Conservation (phyloP, 2,888 invertebrate species). For the Ellobium chinense region DNA sequence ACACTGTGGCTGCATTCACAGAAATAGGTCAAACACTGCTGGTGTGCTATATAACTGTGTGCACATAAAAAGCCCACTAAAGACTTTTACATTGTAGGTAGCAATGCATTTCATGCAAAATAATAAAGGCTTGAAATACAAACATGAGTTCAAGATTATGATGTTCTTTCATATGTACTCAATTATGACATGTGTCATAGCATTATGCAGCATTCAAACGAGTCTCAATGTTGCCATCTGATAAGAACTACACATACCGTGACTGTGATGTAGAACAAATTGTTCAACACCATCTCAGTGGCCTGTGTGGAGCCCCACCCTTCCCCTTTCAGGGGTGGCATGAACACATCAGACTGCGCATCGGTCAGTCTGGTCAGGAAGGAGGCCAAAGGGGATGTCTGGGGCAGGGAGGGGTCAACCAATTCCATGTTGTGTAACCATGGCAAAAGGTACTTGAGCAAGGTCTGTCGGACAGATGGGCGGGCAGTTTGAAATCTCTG, state of each 20-base stretch:
- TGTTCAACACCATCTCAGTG: slow-evolving; percentile 99
- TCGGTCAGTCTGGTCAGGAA: slow-evolving; percentile 78
- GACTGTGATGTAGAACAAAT: slow-evolving; percentile 98
- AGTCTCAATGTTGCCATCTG: too few relatives aligned
- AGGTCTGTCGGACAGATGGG: slow-evolving; percentile 92
- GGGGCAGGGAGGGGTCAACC: slow-evolving; percentile 96
- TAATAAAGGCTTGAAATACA: too few relatives aligned
- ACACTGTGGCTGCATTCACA: too few relatives aligned
- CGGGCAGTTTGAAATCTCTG: slow-evolving; percentile 97
- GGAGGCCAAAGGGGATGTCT: slow-evolving; percentile 74
- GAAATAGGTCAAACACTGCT: too few relatives aligned
- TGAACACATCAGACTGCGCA: slow-evolving; percentile 82
- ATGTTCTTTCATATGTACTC: too few relatives aligned
- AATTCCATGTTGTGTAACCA: slow-evolving; percentile 99
- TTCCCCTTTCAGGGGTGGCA: slow-evolving; percentile 87
- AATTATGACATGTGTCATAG: background rate
- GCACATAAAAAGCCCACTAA: too few relatives aligned
- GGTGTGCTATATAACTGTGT: too few relatives aligned
- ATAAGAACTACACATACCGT: slow-evolving; percentile 72
- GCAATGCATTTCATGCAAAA: too few relatives aligned
- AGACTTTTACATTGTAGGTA: too few relatives aligned
- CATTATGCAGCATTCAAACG: too few relatives aligned
- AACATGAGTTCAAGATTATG: too few relatives aligned
- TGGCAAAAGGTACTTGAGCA: slow-evolving; percentile 95
- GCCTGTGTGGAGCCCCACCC: slow-evolving; percentile 99